Percentiles rank a stretch among this genome's conserved stretches.
phyloP scores from a whole-genome alignment of 2,113 vertebrate genomes.

The Trematocara marginatum region DNA sequence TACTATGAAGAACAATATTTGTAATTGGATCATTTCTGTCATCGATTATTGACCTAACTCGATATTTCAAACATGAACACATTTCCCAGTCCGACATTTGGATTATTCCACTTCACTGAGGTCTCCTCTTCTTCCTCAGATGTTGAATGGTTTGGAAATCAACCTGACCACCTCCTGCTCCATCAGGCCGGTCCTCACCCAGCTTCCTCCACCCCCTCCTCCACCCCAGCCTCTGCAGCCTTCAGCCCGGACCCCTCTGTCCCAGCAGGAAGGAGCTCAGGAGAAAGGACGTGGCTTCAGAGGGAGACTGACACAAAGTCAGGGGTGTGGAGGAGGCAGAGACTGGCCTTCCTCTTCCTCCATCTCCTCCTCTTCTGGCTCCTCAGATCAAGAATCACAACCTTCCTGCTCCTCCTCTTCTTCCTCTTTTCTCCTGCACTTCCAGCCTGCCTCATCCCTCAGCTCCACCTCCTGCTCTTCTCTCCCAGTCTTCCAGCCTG shows the following conservation, averaged over 20 bases:
- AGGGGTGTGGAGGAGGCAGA: background rate
- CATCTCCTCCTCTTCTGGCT: background rate
- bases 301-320: background rate
- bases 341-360: background rate
- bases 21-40: background rate
- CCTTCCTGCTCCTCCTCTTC: background rate
- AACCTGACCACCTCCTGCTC: conserved; percentile 62
- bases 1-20: background rate
- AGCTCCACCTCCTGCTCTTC: background rate
- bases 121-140: conserved; percentile 56
- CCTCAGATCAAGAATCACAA: background rate
- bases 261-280: conserved; percentile 11
- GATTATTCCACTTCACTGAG: background rate
- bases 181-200: conserved; percentile 51
- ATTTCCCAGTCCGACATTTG: background rate
- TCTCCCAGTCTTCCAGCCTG: background rate
- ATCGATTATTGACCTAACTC: rapidly evolving
- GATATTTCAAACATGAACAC: background rate
- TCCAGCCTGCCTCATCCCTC: background rate
- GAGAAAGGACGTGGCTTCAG: background rate
- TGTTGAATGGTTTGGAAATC: conserved; percentile 39
- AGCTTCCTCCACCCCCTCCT: conserved; percentile 19
- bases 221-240: background rate
- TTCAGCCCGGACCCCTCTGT: background rate
- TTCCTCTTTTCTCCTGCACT: background rate